Percentiles rank a stretch among this genome's conserved stretches.
Conservation (phyloP, 2,888 invertebrate species). For the Baronia brevicornis region DNA sequence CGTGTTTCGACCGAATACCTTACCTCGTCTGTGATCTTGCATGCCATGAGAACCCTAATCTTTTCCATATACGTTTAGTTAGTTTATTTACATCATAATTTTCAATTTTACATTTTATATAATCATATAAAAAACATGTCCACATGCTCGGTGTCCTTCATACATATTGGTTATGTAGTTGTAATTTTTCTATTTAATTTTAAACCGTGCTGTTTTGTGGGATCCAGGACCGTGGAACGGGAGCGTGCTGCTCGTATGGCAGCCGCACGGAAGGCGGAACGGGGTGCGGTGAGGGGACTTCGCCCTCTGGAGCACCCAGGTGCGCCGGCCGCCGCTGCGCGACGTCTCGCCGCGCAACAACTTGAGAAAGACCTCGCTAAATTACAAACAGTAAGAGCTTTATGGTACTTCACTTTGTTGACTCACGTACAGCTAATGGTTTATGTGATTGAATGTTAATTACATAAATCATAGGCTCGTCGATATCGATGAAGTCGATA, state of each 20-base stretch:
- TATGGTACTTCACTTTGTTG: no score
- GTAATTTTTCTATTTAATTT: no score
- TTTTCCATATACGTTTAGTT: no score
- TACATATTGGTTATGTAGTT: no score
- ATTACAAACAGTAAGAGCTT: slow-evolving; percentile 48
- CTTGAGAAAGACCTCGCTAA: slow-evolving; percentile 41
- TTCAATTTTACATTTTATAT: no score
- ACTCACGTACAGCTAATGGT: not conserved
- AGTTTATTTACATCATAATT: no score
- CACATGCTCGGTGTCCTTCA: no score
- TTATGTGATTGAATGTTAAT: not conserved
- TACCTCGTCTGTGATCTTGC: no score
- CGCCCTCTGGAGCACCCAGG: slow-evolving; percentile 51
- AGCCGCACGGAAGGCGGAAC: slow-evolving; percentile 47
- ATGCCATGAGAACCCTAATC: no score
- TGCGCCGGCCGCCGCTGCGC: slow-evolving; percentile 34
- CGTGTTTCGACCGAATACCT: no score
- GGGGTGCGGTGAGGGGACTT: slow-evolving; percentile 37
- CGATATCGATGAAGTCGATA: no score
- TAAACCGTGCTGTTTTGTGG: not conserved
- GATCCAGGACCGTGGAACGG: slow-evolving; percentile 53
- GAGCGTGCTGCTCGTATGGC: slow-evolving; percentile 55
- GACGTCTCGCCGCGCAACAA: slow-evolving; percentile 40
- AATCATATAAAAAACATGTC: no score
- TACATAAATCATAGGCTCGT: not conserved